A percentile compares a stretch with the other conserved stretches of the same genome.
phyloP scores from a whole-genome alignment of 2,888 invertebrate genomes.

The Apamea sordens region DNA sequence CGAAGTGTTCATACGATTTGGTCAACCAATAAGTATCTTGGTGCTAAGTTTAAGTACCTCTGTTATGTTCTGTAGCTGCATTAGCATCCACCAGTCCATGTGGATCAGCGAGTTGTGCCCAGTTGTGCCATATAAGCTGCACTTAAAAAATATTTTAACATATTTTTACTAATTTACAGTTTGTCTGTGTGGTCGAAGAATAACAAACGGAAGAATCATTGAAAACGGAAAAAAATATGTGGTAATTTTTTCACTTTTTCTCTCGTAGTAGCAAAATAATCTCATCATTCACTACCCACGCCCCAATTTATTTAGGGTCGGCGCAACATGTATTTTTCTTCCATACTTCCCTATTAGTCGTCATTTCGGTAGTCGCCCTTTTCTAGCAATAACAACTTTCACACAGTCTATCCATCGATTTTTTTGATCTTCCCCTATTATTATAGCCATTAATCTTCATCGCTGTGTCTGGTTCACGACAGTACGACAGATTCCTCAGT shows the following conservation, averaged over 20 bases:
- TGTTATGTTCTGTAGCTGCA: not conserved
- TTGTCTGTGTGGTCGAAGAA: conserved; percentile 45
- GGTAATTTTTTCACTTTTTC: conserved; percentile 23
- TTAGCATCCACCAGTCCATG: not conserved
- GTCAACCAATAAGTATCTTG: not conserved
- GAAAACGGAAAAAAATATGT: conserved; percentile 41
- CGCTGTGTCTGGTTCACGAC: too few species aligned
- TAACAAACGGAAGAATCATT: conserved; percentile 39
- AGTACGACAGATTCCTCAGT: not conserved
- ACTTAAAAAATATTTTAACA: not conserved
- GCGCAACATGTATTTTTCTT: too few species aligned
- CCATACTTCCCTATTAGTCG: not conserved
- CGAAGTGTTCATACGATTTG: not conserved
- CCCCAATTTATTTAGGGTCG: too few species aligned
- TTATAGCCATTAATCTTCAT: too few species aligned
- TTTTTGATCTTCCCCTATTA: too few species aligned
- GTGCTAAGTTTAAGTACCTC: not conserved
- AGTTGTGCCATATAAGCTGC: not conserved
- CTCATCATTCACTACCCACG: too few species aligned
- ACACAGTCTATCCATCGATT: too few species aligned
- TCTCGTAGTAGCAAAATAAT: too few species aligned
- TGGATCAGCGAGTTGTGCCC: too few species aligned
- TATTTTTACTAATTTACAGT: conserved; percentile 27
- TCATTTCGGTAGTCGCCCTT: not conserved
- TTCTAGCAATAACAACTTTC: too few species aligned